Percentiles rank a stretch among this genome's conserved stretches.
Evolutionary conservation across 2,113 vertebrate species (phyloP).

Genomic region (Piprites chloris): DNA sequence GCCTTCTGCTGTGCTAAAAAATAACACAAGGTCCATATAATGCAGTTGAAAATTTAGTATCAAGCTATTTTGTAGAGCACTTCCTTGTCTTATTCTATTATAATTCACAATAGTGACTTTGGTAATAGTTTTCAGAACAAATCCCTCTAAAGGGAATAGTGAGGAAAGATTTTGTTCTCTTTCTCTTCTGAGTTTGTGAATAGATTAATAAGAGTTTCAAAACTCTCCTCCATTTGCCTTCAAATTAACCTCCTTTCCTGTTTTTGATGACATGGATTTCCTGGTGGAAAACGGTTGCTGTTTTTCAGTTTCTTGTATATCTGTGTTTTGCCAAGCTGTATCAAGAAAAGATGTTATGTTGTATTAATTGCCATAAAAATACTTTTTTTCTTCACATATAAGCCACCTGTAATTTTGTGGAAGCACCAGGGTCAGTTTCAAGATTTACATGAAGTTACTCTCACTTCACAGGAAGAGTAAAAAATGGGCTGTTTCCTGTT

Average conservation of each 20-base stretch:
- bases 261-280: background rate
- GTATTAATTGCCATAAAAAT: background rate
- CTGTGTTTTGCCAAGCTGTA: background rate
- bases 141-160: background rate
- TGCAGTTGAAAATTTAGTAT: background rate
- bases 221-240: background rate
- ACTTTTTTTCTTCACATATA: background rate
- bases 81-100: background rate
- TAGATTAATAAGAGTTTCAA: background rate
- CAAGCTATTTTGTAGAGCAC: background rate
- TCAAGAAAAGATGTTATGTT: background rate
- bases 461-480: background rate
- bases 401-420: background rate
- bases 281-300: background rate
- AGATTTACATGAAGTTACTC: background rate
- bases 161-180: background rate
- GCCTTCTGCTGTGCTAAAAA: background rate
- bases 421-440: background rate
- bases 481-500: background rate
- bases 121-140: background rate
- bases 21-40: background rate
- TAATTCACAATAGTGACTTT: background rate
- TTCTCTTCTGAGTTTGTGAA: background rate
- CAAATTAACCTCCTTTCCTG: background rate
- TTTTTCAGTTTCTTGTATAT: background rate